Evolutionary conservation across 1,140 invertebrate species (phyloP).

Genomic region (Trypoxylus dichotomus): DNA sequence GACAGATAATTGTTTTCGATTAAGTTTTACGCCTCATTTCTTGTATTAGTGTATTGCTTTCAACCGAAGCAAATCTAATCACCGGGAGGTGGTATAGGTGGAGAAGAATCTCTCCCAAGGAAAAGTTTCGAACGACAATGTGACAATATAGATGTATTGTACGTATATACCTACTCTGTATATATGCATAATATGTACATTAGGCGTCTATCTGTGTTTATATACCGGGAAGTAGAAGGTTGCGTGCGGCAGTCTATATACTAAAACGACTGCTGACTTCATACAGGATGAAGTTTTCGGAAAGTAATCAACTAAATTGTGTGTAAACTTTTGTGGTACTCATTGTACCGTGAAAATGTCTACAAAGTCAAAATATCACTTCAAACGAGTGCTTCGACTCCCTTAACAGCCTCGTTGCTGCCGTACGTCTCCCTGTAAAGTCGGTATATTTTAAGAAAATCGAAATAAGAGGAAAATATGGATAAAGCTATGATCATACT

Average conservation of each 20-base stretch:
- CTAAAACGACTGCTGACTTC: neutral
- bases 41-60: neutral
- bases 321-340: constrained; percentile 17
- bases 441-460: no score
- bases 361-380: constrained; percentile 21
- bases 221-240: no score
- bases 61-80: neutral
- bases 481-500: no score
- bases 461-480: no score
- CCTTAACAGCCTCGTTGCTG: neutral
- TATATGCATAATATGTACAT: neutral
- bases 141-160: neutral
- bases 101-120: neutral
- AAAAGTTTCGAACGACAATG: constrained; percentile 1
- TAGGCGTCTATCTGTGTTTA: no score
- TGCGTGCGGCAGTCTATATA: neutral
- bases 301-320: constrained; percentile 21
- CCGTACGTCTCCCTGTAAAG: neutral
- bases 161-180: neutral
- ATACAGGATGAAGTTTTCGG: neutral
- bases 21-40: constrained; percentile 18
- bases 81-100: neutral
- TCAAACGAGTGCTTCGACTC: neutral
- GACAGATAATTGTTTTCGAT: constrained; percentile 16
- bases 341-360: constrained; percentile 21